phyloP scores from a whole-genome alignment of 1,140 invertebrate species.

The Drosophila tsacasi region DNA sequence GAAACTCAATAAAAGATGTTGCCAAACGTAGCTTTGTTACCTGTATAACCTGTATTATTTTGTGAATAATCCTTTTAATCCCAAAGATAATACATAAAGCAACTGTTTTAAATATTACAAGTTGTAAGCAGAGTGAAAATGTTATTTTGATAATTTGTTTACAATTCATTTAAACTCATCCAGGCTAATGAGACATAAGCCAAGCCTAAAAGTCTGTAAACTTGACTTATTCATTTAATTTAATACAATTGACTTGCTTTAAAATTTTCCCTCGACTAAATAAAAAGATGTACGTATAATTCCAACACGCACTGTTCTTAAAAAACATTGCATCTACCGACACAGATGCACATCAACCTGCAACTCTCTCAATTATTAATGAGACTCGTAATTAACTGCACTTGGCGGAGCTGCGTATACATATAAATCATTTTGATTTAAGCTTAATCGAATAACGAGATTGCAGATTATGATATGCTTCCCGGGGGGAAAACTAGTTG shows the following conservation, averaged over 20 bases:
- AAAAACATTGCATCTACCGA: conserved; percentile 23
- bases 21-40: too few relatives aligned
- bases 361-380: conserved; percentile 63
- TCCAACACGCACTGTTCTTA: neutral
- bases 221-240: too few relatives aligned
- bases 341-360: conserved; percentile 28
- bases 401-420: conserved; percentile 43
- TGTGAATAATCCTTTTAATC: too few relatives aligned
- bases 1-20: too few relatives aligned
- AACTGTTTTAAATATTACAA: too few relatives aligned
- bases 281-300: neutral
- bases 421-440: conserved; percentile 75
- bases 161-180: too few relatives aligned
- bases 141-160: too few relatives aligned
- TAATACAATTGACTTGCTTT: too few relatives aligned
- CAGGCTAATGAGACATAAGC: neutral
- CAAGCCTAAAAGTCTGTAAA: too few relatives aligned
- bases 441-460: conserved; percentile 77
- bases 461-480: conserved; percentile 70
- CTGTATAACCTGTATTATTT: too few relatives aligned
- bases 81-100: too few relatives aligned
- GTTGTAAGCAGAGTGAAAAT: too few relatives aligned
- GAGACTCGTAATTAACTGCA: conserved; percentile 74
- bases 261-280: neutral
- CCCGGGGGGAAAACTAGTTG: conserved; percentile 50